Evolutionary conservation across 2,888 invertebrate genomes (phyloP), one percentile per base, ranked within the genome.

Genomic region (Heliconius sara): DNA sequence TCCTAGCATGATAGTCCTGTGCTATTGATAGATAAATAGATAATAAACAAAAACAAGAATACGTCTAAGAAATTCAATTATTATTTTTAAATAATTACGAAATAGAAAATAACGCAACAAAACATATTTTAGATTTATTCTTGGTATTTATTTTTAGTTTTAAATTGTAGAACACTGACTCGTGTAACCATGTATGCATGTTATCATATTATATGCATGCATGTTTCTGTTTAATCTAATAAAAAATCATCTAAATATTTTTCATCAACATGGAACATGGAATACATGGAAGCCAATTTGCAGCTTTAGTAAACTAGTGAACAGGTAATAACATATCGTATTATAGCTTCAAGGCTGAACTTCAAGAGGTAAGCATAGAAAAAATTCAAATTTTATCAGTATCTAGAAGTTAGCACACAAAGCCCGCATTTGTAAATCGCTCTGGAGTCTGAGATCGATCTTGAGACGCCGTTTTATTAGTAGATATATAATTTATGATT

Each of bases 1-100:
- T 88, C 91, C 92, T 85, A 88, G 93, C 93, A 93, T 92, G 93
- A 85, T 86, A 84, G 75, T 66, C 75, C 75, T 66, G 66, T 75
- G 80, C 85, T 83, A 80, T 82, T 85, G 85, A 83, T 80, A 78
- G 39, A 52, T 27, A 7, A 25, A 43, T 22, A 65, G 19, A 13
- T 30, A 30, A 30, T 30, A 13, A 60, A 73, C 12, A 57, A 34
- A 52, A 19, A 47, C 13, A 65, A 47, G 47, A 30, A 79, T 70
- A 27, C 3, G 19, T 79, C 63, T 74, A 30, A 22, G 60, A 43
- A 66, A 6, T 52, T 52, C 0, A 52, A 52, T 22, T 22, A 19
- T 52, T 52, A 22, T 3, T 7, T 52, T 3, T 19, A 7, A 52
- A 19, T 7, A 19, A 52, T 19, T 0, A 5, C 5, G 47, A 57